Base-by-base conservation (phyloP, 2,113 vertebrate species). In the Gallinago jamesoni region DNA sequence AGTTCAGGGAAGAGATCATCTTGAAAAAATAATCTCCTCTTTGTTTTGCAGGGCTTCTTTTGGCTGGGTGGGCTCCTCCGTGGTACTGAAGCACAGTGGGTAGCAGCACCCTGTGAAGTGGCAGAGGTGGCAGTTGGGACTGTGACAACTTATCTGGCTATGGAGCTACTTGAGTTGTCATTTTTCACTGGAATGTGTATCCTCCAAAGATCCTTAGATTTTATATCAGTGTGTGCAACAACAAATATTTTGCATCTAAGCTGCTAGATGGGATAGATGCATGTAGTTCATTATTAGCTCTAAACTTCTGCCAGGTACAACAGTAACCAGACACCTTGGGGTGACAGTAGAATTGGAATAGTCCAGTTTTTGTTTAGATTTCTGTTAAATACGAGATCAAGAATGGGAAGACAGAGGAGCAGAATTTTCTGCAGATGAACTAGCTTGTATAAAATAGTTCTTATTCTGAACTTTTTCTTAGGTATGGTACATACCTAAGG, bases 91-190 rank as follows among this genome's bases (percentile, higher is more conserved):
- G 30, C 43, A 37, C 43, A 73, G 56, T 45, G 31, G 13, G 39
- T 52, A 69, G 21, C 1, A 2, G 22, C 17, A 39, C 39, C 33
- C 53, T 60, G 25, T 3, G 1, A 64, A 72, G 53, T 11, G 53
- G 48, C 39, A 64, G 66, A 78, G 35, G 0, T 1, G 14, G 43
- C 8, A 64, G 47, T 2, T 2, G 3, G 14, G 28, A 21, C 47
- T 67, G 24, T 59, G 23, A 39, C 27, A 78, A 21, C 8, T n/a
- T 45, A 5, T 2, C 45, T 73, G 67, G 6, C 48, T 72, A 16
- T 37, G 55, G 18, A 62, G n/a, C 0, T 6, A 4, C 55, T 30
- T 27, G 28, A 84, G 27, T 78, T 93, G 41, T 8, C 53, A 15
- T 75, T 89, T 89, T 91, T 78, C 56, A 75, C 20, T 67, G 47